A percentile compares a stretch with the other conserved stretches of the same genome.
phyloP scores from a whole-genome alignment of 2,113 vertebrate genomes.

The Peromyscus leucopus region DNA sequence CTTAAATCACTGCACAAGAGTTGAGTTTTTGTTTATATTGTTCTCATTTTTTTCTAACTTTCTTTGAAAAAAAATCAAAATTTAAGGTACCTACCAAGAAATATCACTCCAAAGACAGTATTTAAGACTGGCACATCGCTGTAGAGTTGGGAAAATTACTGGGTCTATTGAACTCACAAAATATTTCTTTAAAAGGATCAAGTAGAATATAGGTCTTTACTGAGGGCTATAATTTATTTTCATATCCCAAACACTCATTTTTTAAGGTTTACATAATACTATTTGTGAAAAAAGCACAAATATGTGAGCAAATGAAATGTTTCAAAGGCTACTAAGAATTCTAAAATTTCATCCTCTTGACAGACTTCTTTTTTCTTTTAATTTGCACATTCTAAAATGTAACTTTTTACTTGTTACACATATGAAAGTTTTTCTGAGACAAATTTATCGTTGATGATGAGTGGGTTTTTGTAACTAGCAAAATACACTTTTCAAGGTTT shows the following conservation, averaged over 20 bases:
- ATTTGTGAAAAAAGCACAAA: slow-evolving; percentile 55
- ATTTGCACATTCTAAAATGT: slow-evolving; percentile 33
- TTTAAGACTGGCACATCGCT: slow-evolving; percentile 49
- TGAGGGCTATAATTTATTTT: slow-evolving; percentile 32
- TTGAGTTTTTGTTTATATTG: slow-evolving; percentile 57
- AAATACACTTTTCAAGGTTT: slow-evolving; percentile 14
- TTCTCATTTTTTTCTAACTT: slow-evolving; percentile 67
- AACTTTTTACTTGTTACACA: background rate
- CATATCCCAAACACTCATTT: background rate
- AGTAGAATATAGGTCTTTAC: slow-evolving; percentile 40
- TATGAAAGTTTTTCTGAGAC: background rate
- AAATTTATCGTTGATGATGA: background rate
- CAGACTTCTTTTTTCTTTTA: background rate
- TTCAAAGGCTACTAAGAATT: slow-evolving; percentile 24
- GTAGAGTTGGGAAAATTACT: slow-evolving; percentile 68
- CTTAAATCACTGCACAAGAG: slow-evolving; percentile 55
- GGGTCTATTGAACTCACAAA: slow-evolving; percentile 33
- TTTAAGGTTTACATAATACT: slow-evolving; percentile 36
- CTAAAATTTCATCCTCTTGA: slow-evolving; percentile 45
- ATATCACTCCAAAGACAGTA: slow-evolving; percentile 41
- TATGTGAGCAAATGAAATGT: slow-evolving; percentile 34
- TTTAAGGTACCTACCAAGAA: slow-evolving; percentile 56
- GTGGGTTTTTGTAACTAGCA: slow-evolving; percentile 10
- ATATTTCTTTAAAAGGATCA: slow-evolving; percentile 64
- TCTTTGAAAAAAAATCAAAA: slow-evolving; percentile 60